Evolutionary conservation across 2,113 vertebrate species (phyloP).

Genomic region (Barbus barbus): DNA sequence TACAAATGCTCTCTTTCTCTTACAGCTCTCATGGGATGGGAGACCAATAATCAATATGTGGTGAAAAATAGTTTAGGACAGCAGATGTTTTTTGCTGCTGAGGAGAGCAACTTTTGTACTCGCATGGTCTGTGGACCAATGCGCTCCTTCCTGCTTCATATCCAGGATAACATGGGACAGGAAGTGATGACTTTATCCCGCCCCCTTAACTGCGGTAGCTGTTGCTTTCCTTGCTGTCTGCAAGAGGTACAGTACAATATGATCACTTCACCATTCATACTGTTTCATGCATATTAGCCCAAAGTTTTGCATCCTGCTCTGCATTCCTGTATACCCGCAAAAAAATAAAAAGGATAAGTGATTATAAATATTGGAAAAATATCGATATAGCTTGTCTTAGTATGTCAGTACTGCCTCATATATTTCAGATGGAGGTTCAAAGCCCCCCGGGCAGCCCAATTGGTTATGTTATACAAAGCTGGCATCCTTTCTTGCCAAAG

Average conservation of each 20-base stretch:
- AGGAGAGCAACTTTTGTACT: conserved; percentile 75
- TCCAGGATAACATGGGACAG: conserved; percentile 76
- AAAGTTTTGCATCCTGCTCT: not conserved
- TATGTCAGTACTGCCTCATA: not conserved
- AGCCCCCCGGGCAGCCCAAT: conserved; percentile 77
- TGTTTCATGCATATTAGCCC: not conserved
- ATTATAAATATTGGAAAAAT: not conserved
- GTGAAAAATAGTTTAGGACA: conserved; percentile 81
- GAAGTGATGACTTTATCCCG: conserved; percentile 74
- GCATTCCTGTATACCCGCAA: not conserved
- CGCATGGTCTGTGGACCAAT: conserved; percentile 70
- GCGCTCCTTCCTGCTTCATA: conserved; percentile 75
- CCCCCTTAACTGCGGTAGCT: conserved; percentile 70
- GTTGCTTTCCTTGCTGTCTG: conserved; percentile 82
- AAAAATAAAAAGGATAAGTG: not conserved
- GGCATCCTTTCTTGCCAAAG: conserved; percentile 79
- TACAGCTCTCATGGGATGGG: conserved; percentile 76
- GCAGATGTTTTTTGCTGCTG: conserved; percentile 77
- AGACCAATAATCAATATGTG: conserved; percentile 80
- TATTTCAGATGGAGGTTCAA: conserved; percentile 78
- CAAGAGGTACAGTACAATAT: conserved; percentile 73
- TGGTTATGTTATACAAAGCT: conserved; percentile 80
- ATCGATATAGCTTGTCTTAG: not conserved
- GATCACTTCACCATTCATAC: not conserved
- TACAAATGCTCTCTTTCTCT: not conserved